A percentile compares a stretch with the other conserved stretches of the same genome.
These are phyloP conservation scores for Lithophane ornitopus DNA, from an alignment of 2,888 invertebrate species.

Conservation along the genomic window DNA sequence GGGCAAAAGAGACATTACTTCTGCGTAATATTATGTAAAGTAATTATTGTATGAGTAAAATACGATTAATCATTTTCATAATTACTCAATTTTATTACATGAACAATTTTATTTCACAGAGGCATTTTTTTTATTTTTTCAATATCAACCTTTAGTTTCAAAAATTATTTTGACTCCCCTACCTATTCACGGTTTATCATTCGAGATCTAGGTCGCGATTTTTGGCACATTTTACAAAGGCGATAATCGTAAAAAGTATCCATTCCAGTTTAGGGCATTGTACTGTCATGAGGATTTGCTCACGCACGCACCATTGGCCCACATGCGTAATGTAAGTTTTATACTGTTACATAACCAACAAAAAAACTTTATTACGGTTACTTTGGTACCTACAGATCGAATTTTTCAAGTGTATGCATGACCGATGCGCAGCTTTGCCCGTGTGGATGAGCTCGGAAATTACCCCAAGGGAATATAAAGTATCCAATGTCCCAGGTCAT, in stretches of 20 bases:
- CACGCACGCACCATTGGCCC: neutral
- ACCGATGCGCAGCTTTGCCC: neutral
- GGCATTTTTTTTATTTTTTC: too few relatives aligned
- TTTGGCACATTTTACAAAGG: neutral
- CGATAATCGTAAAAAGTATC: neutral
- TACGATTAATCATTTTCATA: neutral
- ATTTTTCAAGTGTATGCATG: neutral
- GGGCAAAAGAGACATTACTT: neutral
- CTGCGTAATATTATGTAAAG: neutral
- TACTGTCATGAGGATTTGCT: neutral
- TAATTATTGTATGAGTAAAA: constrained; percentile 3
- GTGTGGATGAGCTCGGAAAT: neutral
- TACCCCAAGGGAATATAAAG: too few relatives aligned
- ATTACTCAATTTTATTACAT: neutral
- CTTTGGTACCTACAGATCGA: neutral
- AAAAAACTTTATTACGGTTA: too few relatives aligned
- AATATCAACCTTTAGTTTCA: neutral
- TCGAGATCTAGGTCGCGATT: neutral
- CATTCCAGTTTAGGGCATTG: neutral
- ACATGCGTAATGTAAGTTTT: too few relatives aligned
- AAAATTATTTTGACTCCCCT: neutral
- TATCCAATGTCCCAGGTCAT: too few relatives aligned
- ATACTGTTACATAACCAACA: too few relatives aligned
- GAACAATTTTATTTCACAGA: neutral
- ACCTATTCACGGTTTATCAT: neutral